These are phyloP conservation scores for Apocheima hispidaria DNA, from an alignment of 2,888 invertebrate genomes.

Conservation along the genomic window DNA sequence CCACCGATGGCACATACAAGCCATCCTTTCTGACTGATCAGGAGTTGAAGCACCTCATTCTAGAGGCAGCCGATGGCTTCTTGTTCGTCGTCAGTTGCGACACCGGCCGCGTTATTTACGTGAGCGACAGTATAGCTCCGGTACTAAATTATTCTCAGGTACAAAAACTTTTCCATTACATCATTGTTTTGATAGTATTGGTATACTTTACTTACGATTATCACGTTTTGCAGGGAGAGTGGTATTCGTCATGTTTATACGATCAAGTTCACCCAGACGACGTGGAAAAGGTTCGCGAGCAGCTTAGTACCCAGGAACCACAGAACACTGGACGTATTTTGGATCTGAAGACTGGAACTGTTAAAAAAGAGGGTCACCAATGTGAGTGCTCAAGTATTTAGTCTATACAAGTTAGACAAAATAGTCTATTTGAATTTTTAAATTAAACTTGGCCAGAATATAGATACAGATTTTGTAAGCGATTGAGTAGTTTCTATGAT, in stretches of 20 bases:
- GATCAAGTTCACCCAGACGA: slow-evolving; percentile 99
- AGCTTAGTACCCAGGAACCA: slow-evolving; percentile 98
- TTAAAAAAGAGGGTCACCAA: slow-evolving; percentile 99
- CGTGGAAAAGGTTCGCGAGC: slow-evolving; percentile 98
- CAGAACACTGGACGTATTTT: slow-evolving; percentile 98
- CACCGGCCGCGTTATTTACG: slow-evolving; percentile 98
- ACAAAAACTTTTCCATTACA: slow-evolving; percentile 34
- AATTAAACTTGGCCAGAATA: background rate
- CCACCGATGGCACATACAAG: slow-evolving; percentile 98
- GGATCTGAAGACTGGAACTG: slow-evolving; percentile 99
- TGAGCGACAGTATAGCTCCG: slow-evolving; percentile 99
- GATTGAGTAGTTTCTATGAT: too few relatives aligned
- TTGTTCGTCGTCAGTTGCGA: slow-evolving; percentile 98
- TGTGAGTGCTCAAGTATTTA: slow-evolving; percentile 89
- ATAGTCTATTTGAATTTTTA: background rate
- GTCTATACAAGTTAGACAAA: background rate
- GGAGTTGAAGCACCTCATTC: slow-evolving; percentile 98
- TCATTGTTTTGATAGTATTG: background rate
- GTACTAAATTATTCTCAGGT: slow-evolving; percentile 98
- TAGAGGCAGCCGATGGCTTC: slow-evolving; percentile 99
- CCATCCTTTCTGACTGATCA: slow-evolving; percentile 99
- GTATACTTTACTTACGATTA: background rate
- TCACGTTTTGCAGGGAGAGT: slow-evolving; percentile 90
- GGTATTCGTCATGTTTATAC: slow-evolving; percentile 98
- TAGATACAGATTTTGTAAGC: background rate